phyloP scores from a whole-genome alignment of 2,797 vertebrate species.

The Diceros bicornis region DNA sequence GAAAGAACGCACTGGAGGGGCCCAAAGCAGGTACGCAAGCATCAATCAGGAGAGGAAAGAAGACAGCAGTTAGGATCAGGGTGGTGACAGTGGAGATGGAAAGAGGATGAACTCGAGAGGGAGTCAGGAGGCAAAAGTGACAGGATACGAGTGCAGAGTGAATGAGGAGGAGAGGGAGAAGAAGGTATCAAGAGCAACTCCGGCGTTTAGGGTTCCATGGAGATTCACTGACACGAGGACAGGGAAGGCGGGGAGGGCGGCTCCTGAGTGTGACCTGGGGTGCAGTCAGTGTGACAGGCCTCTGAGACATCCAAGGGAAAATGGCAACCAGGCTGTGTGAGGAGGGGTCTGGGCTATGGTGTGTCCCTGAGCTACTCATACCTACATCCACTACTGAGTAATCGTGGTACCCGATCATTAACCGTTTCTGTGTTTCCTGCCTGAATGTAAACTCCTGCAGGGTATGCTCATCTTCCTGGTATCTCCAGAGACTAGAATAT shows the following conservation, averaged over 20 bases:
- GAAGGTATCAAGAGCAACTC: neutral
- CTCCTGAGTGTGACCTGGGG: accelerated
- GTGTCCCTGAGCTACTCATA: accelerated
- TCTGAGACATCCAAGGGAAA: neutral
- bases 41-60: neutral
- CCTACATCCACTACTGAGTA: accelerated
- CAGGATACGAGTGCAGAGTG: neutral
- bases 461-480: neutral
- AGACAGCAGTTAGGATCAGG: neutral
- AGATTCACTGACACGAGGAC: neutral
- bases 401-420: too few relatives aligned
- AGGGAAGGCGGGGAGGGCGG: neutral
- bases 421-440: neutral
- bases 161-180: neutral
- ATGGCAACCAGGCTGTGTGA: neutral
- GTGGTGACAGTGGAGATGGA: neutral
- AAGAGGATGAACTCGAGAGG: neutral
- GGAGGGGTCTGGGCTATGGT: neutral
- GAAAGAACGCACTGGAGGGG: neutral
- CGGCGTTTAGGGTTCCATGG: neutral
- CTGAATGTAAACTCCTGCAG: neutral
- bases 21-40: neutral
- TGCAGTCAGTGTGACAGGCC: neutral
- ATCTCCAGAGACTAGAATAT: neutral
- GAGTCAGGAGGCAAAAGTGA: neutral